A percentile compares a stretch with the other conserved stretches of the same genome.
These are phyloP conservation scores for Semnopithecus entellus DNA, from an alignment of 2,113 vertebrate species.

Conservation along the genomic window DNA sequence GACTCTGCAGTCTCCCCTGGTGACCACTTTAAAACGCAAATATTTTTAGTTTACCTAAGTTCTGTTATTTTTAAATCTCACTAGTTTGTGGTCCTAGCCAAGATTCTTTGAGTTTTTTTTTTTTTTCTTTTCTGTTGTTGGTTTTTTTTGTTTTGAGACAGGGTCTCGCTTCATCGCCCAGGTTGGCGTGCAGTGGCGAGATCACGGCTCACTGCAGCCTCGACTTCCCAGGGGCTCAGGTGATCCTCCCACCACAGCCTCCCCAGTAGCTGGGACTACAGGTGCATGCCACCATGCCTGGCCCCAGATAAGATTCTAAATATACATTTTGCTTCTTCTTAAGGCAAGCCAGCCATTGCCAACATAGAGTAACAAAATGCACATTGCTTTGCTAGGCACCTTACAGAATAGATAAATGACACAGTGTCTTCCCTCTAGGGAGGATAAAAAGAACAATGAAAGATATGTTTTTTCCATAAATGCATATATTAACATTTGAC, in stretches of 20 bases:
- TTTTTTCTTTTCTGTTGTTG: too few species aligned
- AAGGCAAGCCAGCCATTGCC: background rate
- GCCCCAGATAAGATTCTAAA: background rate
- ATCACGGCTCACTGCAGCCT: background rate
- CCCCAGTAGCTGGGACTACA: too few species aligned
- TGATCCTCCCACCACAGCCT: too few species aligned
- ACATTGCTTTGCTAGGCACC: background rate
- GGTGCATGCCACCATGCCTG: too few species aligned
- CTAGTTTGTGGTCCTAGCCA: background rate
- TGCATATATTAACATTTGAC: constrained; percentile 58
- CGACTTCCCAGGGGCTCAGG: background rate
- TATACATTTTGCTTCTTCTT: background rate
- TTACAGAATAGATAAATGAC: background rate
- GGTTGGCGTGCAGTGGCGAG: too few species aligned
- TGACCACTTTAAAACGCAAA: constrained; percentile 27
- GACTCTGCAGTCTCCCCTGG: background rate
- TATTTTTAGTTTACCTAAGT: background rate
- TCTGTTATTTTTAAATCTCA: background rate
- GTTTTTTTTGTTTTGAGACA: too few species aligned
- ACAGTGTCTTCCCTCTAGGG: background rate
- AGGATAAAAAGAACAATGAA: constrained; percentile 49
- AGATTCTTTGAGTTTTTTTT: background rate
- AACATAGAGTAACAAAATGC: background rate
- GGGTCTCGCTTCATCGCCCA: too few species aligned
- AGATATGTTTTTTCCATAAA: constrained; percentile 33